These are phyloP conservation scores for Heliconius hermathena DNA, from an alignment of 1,140 invertebrate species.

Conservation along the genomic window DNA sequence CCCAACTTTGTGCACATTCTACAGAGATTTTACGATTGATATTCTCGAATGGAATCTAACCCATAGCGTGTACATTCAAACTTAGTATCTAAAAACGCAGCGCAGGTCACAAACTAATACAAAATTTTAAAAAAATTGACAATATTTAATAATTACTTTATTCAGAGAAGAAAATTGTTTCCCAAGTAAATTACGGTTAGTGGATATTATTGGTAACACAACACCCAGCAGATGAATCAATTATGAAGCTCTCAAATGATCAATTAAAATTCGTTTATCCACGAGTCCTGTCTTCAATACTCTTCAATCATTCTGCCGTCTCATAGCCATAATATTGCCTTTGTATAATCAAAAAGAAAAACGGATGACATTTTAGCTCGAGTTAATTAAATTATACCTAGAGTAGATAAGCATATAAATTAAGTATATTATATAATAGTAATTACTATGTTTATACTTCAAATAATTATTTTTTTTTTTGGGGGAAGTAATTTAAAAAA, in stretches of 20 bases:
- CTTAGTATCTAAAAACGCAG: no score
- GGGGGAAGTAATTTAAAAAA: no score
- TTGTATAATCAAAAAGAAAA: conserved; percentile 25
- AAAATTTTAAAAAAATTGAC: neutral
- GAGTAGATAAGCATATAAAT: neutral
- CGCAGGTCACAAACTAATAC: no score
- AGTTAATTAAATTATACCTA: neutral
- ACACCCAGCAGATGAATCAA: conserved; percentile 70
- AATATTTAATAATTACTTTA: no score
- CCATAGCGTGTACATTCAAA: no score
- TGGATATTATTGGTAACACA: conserved; percentile 55
- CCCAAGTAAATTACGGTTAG: neutral
- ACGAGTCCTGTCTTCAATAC: conserved; percentile 67
- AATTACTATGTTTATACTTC: no score
- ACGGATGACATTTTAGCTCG: neutral
- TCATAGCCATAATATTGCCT: conserved; percentile 61
- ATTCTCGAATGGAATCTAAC: no score
- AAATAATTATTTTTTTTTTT: no score
- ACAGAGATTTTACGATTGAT: no score
- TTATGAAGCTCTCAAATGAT: conserved; percentile 72
- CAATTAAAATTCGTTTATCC: conserved; percentile 67
- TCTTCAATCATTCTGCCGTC: conserved; percentile 56
- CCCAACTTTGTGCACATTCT: neutral
- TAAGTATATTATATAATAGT: neutral
- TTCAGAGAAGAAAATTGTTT: neutral